A percentile compares a stretch with the other conserved stretches of the same genome.
These are phyloP conservation scores for Hippoglossus stenolepis DNA, from an alignment of 2,113 vertebrate genomes.

Conservation along the genomic window DNA sequence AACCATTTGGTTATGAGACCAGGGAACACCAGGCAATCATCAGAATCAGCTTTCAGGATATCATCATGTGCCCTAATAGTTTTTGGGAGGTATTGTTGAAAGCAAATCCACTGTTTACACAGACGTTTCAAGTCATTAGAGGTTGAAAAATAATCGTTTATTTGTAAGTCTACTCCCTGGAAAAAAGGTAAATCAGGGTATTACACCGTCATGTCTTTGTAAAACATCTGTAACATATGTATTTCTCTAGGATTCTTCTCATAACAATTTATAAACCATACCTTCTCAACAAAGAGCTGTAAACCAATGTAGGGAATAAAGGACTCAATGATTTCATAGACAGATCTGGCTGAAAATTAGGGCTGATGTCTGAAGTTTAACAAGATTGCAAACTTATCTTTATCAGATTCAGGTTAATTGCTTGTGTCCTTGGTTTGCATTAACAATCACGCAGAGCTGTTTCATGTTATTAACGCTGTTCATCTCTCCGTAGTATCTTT, in stretches of 20 bases:
- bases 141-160: conserved; percentile 52
- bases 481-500: conserved; percentile 42
- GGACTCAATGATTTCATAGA: conserved; percentile 1
- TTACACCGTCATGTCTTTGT: background rate
- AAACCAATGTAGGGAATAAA: background rate
- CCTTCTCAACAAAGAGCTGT: background rate
- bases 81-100: conserved; percentile 74
- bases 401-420: conserved; percentile 7
- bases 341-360: background rate
- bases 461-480: conserved; percentile 16
- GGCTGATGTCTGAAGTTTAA: conserved; percentile 3
- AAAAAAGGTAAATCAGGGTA: conserved; percentile 2
- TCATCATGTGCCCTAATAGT: conserved; percentile 54
- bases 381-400: conserved; percentile 1
- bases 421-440: conserved; percentile 7
- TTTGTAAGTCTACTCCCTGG: conserved; percentile 7
- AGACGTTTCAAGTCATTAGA: conserved; percentile 65
- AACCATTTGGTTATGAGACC: conserved; percentile 64
- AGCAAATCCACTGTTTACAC: conserved; percentile 72
- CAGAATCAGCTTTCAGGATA: conserved; percentile 70
- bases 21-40: conserved; percentile 37
- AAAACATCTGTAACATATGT: no score
- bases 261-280: background rate
- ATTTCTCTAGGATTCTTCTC: no score
- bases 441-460: conserved; percentile 43